These are phyloP conservation scores for Nomada ferruginata DNA, from an alignment of 2,888 invertebrate genomes.

Conservation along the genomic window DNA sequence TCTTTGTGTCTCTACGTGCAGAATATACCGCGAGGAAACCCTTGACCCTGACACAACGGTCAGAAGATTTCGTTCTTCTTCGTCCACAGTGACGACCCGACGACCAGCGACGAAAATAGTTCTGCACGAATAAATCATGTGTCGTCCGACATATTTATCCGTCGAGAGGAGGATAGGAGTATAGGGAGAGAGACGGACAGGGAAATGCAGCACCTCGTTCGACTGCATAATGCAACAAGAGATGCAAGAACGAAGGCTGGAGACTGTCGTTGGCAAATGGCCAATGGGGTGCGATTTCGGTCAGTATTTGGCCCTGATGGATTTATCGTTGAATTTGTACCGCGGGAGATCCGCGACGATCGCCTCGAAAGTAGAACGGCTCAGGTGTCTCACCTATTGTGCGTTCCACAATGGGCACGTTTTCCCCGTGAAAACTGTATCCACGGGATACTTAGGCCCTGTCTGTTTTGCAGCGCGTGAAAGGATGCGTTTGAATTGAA, in stretches of 20 bases:
- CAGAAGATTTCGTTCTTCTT: constrained; percentile 43
- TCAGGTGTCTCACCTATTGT: constrained; percentile 41
- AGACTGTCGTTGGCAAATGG: constrained; percentile 69
- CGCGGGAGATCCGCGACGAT: not conserved
- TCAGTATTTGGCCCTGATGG: constrained; percentile 64
- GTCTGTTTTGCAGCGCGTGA: constrained; percentile 8
- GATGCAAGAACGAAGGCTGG: constrained; percentile 33
- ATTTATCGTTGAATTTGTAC: constrained; percentile 67
- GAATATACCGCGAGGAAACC: constrained; percentile 20
- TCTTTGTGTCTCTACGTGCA: not conserved
- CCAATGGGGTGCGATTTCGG: constrained; percentile 71
- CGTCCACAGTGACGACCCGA: constrained; percentile 41
- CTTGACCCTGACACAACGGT: constrained; percentile 62
- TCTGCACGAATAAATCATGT: constrained; percentile 66
- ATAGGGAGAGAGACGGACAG: constrained; percentile 23
- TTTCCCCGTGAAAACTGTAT: constrained; percentile 39
- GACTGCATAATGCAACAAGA: constrained; percentile 66
- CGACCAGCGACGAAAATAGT: constrained; percentile 63
- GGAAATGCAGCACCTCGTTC: constrained; percentile 46
- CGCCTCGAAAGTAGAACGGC: constrained; percentile 38
- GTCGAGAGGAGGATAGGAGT: constrained; percentile 16
- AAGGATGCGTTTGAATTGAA: constrained; percentile 39
- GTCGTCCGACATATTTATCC: constrained; percentile 57
- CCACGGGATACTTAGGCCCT: not conserved
- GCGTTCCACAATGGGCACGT: constrained; percentile 37